Evolutionary conservation across 1,140 invertebrate species (phyloP).

Genomic region (Drosophila seguyi): DNA sequence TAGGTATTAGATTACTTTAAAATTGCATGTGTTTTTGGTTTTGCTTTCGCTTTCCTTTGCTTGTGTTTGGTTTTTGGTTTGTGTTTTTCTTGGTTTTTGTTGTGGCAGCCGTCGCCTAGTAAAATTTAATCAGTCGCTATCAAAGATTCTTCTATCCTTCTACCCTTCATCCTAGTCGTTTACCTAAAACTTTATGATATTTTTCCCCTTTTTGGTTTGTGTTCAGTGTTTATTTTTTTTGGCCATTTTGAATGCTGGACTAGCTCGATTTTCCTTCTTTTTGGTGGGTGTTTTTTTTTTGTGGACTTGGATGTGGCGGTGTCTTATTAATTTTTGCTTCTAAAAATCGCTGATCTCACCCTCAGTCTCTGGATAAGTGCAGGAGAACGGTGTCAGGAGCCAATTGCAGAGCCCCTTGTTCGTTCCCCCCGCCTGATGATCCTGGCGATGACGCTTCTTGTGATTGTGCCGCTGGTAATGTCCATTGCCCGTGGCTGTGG

Average conservation of each 20-base stretch:
- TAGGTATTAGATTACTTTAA: conserved; percentile 72
- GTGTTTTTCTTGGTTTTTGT: conserved; percentile 51
- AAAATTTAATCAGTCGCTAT: conserved; percentile 81
- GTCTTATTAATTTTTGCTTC: background rate
- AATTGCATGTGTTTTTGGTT: conserved; percentile 35
- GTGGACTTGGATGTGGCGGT: conserved; percentile 28
- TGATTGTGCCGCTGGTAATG: conserved; percentile 70
- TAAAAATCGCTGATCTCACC: conserved; percentile 88
- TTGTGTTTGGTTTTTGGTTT: conserved; percentile 15
- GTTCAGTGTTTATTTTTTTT: conserved; percentile 48
- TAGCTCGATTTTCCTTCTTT: conserved; percentile 44
- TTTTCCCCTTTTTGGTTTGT: conserved; percentile 32
- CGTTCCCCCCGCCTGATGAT: conserved; percentile 47
- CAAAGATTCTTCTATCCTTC: conserved; percentile 46
- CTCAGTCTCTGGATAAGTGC: conserved; percentile 89
- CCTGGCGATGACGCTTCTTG: conserved; percentile 79
- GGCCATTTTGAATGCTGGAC: conserved; percentile 71
- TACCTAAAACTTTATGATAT: conserved; percentile 48
- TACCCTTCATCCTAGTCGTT: conserved; percentile 30
- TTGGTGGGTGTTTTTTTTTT: conserved; percentile 49
- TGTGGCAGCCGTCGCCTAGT: conserved; percentile 76
- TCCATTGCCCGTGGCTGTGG: conserved; percentile 28
- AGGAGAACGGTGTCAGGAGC: conserved; percentile 88
- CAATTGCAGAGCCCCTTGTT: conserved; percentile 80
- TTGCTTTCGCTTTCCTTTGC: conserved; percentile 32